Evolutionary conservation across 2,113 vertebrate species (phyloP).

Genomic region (Herpailurus yagouaroundi): DNA sequence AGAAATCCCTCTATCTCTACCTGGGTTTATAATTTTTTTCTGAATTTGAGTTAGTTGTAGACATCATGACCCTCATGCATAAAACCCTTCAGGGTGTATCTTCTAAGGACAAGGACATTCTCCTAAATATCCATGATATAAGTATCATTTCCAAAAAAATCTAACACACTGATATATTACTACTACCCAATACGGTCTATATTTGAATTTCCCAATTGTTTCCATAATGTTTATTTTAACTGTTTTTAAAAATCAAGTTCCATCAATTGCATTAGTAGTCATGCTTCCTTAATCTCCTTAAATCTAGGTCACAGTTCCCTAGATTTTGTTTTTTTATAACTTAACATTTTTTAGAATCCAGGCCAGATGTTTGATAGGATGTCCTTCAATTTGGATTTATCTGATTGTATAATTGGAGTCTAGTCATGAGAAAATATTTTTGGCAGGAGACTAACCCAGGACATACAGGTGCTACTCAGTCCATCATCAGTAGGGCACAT

Average conservation of each 20-base stretch:
- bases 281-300: not conserved
- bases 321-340: not conserved
- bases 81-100: not conserved
- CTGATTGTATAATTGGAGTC: not conserved
- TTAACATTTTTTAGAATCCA: not conserved
- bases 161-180: not conserved
- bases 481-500: rapidly evolving
- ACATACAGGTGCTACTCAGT: not conserved
- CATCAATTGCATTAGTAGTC: not conserved
- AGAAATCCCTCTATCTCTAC: not conserved
- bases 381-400: not conserved
- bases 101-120: not conserved
- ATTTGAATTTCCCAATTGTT: not conserved
- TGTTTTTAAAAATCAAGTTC: not conserved
- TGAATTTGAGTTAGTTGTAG: not conserved
- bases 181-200: not conserved
- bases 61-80: not conserved
- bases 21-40: not conserved
- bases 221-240: not conserved
- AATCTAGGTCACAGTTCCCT: not conserved
- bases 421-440: not conserved
- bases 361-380: not conserved
- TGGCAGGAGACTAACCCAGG: not conserved
- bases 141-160: not conserved
- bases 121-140: not conserved